Evolutionary conservation across 2,888 invertebrate genomes (phyloP).

Genomic region (Leucophenga maculata): DNA sequence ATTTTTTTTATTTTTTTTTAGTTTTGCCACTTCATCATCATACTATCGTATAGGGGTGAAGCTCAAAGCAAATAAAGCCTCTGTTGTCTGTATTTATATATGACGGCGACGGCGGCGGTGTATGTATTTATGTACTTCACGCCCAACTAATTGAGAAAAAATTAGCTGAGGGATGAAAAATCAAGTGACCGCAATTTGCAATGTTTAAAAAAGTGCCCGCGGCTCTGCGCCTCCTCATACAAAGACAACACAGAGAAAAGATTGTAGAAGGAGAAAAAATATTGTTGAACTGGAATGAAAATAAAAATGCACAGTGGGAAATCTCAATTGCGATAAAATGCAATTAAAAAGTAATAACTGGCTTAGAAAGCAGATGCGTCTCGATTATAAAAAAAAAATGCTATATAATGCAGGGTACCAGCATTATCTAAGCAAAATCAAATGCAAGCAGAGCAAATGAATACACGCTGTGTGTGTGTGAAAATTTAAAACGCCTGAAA

Average conservation of each 20-base stretch:
- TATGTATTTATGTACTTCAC: conserved; percentile 4
- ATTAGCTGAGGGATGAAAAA: conserved; percentile 20
- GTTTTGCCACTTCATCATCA: not conserved
- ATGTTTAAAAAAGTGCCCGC: not conserved
- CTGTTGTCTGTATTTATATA: not conserved
- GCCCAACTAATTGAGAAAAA: conserved; percentile 14
- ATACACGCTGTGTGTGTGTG: not conserved
- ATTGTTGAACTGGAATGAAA: not conserved
- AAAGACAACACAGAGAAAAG: not conserved
- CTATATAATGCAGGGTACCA: not conserved
- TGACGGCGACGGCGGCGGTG: too few species aligned
- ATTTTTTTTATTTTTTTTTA: not conserved
- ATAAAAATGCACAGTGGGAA: conserved; percentile 3
- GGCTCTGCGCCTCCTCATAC: too few species aligned
- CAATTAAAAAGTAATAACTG: conserved; percentile 11
- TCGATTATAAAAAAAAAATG: not conserved
- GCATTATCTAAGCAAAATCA: not conserved
- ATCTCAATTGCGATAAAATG: conserved; percentile 2
- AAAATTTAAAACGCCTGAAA: conserved; percentile 9
- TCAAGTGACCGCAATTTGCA: conserved; percentile 21
- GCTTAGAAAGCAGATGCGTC: not conserved
- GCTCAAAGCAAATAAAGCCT: not conserved
- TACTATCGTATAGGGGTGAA: conserved; percentile 17
- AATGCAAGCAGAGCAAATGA: not conserved
- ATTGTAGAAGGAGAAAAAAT: not conserved